Evolutionary conservation across 2,888 invertebrate genomes (phyloP), one percentile per base, ranked within the genome.

Genomic region (Apotomis betuletana): DNA sequence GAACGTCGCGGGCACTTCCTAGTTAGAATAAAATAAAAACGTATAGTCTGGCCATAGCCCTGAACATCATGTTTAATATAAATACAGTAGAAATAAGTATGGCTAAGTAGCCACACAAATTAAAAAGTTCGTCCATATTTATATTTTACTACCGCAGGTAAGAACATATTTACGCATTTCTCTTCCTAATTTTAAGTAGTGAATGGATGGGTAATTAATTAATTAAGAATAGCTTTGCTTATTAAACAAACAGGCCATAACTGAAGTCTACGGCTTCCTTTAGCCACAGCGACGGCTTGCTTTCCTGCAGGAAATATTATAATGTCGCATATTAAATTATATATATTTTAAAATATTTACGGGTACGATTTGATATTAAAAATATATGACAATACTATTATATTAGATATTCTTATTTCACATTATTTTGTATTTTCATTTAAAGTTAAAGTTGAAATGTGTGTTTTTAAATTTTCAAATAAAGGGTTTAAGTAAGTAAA

Each of bases 141-240:
- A 27, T 27, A 51, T 51, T 9, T 54, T 44, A 15, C 9, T 8
- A 41, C 13, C 41, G 10, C 41, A 55, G 6, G 41, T 8, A 65
- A 41, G 12, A 2, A n/a, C 12, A 36, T 0, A 5, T 12, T 6
- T n/a, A 77, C 78, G 69, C 72, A 74, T 75, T 73, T 51, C 74
- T 78, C 77, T 75, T 71, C 74, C 75, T 77, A 77, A 81, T 79
- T 82, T 83, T 83, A 85, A 87, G 86, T 83, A 84, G 77, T 80
- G 77, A 86, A 84, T 85, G 82, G 80, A 81, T 76, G 79, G 77
- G 79, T 80, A 83, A 82, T 84, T 83, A 83, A 84, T 85, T 85
- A 84, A 86, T 85, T 85, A 85, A 60, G 38, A 64, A 67, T 15
- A 57, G 55, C 55, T 55, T 71, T 55, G 55, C 55, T 54, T 70